phyloP scores from a whole-genome alignment of 1,140 invertebrate genomes.

The Zaprionus camerounensis region DNA sequence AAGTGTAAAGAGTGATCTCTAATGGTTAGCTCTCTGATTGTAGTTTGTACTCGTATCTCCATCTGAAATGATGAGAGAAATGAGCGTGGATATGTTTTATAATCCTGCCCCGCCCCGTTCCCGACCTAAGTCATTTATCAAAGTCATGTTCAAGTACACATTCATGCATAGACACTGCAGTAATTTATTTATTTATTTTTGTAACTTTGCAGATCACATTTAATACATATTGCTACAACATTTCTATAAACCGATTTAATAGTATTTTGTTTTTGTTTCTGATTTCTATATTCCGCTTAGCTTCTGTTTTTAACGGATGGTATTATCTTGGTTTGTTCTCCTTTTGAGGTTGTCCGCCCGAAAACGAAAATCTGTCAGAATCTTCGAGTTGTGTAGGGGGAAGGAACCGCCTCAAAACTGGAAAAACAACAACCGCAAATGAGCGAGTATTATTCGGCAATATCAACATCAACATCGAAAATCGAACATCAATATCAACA shows the following conservation, averaged over 20 bases:
- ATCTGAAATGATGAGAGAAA: not conserved
- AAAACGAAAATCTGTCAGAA: not conserved
- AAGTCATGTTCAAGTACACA: conserved; percentile 20
- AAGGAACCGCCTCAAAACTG: not conserved
- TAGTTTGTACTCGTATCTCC: too few species aligned
- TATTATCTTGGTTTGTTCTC: conserved; percentile 10
- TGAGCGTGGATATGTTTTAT: not conserved
- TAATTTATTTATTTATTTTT: conserved; percentile 34
- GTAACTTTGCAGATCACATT: conserved; percentile 59
- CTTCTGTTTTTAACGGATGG: conserved; percentile 39
- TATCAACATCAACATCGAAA: conserved; percentile 23
- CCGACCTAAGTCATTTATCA: not conserved
- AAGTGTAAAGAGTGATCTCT: not conserved
- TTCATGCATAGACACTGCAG: conserved; percentile 41
- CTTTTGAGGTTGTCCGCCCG: not conserved
- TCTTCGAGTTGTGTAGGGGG: conserved; percentile 3
- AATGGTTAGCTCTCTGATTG: too few species aligned
- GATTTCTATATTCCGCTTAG: conserved; percentile 20
- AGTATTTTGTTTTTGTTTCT: conserved; percentile 19
- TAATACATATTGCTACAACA: conserved; percentile 62
- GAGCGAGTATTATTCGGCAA: not conserved
- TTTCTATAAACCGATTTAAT: conserved; percentile 60
- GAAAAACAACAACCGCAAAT: conserved; percentile 2
- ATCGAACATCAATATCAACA: conserved; percentile 36
- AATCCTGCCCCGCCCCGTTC: not conserved